These are phyloP conservation scores for Gastrophysa polygoni DNA, from an alignment of 2,888 invertebrate species.

Conservation along the genomic window DNA sequence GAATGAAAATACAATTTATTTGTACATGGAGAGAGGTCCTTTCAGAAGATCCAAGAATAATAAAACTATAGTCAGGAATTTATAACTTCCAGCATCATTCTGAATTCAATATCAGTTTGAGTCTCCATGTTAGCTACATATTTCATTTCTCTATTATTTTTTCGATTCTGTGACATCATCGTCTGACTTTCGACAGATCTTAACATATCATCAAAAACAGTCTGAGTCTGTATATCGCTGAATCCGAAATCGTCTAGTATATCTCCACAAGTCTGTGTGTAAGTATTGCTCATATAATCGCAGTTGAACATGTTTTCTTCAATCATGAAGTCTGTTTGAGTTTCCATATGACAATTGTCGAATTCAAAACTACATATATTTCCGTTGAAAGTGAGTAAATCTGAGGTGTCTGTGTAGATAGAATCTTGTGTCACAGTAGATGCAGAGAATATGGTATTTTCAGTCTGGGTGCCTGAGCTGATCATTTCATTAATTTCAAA, in stretches of 20 bases:
- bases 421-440: constrained; percentile 47
- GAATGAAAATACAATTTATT: too few species aligned
- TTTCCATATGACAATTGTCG: constrained; percentile 64
- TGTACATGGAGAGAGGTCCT: too few species aligned
- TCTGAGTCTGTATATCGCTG: constrained; percentile 70
- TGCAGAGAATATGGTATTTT: constrained; percentile 32
- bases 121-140: constrained; percentile 62
- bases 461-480: constrained; percentile 53
- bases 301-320: constrained; percentile 51
- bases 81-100: constrained; percentile 55
- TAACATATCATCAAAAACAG: constrained; percentile 62
- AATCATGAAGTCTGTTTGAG: constrained; percentile 64
- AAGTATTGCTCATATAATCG: constrained; percentile 54
- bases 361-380: constrained; percentile 49
- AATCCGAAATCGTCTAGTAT: constrained; percentile 63
- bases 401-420: constrained; percentile 48
- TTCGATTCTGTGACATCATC: constrained; percentile 47
- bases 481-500: constrained; percentile 46
- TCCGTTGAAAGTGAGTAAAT: constrained; percentile 38
- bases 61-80: constrained; percentile 55
- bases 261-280: constrained; percentile 60
- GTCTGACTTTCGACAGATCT: constrained; percentile 69
- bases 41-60: too few species aligned
- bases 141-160: constrained; percentile 37
- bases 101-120: constrained; percentile 60